phyloP scores from a whole-genome alignment of 2,888 invertebrate species.

The Hydrotaea diabolus region DNA sequence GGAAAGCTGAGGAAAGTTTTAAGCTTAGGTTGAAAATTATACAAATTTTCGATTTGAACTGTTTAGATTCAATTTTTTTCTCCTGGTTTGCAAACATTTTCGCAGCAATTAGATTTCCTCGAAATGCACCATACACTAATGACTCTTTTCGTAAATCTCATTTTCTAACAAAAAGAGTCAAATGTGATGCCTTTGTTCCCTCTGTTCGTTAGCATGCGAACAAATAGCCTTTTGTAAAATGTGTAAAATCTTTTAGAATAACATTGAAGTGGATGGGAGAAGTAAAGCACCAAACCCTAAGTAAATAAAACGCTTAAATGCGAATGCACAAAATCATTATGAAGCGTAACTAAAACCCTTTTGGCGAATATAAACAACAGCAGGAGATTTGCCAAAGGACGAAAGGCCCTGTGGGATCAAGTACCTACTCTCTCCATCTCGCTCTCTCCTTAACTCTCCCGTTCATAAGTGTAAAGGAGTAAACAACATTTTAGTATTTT shows the following conservation, averaged over 20 bases:
- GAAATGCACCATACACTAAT: slow-evolving; percentile 13
- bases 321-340: slow-evolving; percentile 68
- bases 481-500: slow-evolving; percentile 47
- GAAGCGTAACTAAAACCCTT: slow-evolving; percentile 71
- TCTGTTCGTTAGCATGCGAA: background rate
- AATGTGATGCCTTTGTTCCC: background rate
- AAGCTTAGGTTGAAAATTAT: background rate
- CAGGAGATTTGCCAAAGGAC: background rate
- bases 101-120: background rate
- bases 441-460: background rate
- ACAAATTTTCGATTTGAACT: background rate
- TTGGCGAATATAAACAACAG: slow-evolving; percentile 65
- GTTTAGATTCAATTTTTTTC: too few species aligned
- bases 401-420: too few species aligned
- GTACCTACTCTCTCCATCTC: too few species aligned
- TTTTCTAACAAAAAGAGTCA: slow-evolving; percentile 39
- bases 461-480: slow-evolving; percentile 6
- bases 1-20: background rate
- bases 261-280: slow-evolving; percentile 15
- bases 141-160: slow-evolving; percentile 32
- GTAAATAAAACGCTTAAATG: slow-evolving; percentile 46
- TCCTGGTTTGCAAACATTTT: too few species aligned
- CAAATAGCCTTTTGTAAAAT: slow-evolving; percentile 20
- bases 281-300: slow-evolving; percentile 11
- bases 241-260: slow-evolving; percentile 59